These are phyloP conservation scores for Schizaphis graminum DNA, from an alignment of 2,888 invertebrate genomes.

Conservation along the genomic window DNA sequence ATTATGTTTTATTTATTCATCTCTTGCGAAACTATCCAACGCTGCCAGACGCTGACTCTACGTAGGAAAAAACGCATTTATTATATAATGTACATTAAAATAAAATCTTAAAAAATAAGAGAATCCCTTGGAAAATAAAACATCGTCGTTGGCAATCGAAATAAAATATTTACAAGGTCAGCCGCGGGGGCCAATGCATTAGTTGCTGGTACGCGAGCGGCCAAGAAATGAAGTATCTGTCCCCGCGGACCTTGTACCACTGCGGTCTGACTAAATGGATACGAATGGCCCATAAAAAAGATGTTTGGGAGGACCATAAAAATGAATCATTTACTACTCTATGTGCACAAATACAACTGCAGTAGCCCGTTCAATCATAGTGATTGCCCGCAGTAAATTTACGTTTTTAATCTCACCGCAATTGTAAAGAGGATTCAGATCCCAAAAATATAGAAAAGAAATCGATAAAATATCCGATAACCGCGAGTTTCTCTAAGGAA, in stretches of 20 bases:
- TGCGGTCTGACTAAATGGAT: constrained; percentile 65
- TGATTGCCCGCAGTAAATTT: constrained; percentile 62
- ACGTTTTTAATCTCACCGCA: constrained; percentile 55
- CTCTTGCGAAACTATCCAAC: background rate
- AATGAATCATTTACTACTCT: constrained; percentile 65
- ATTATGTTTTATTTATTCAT: background rate
- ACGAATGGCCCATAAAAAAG: constrained; percentile 66
- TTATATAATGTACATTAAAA: constrained; percentile 26
- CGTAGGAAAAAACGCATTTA: background rate
- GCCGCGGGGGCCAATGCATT: constrained; percentile 56
- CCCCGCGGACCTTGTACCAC: constrained; percentile 63
- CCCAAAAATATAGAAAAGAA: background rate
- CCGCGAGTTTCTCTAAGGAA: background rate
- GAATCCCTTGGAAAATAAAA: constrained; percentile 50
- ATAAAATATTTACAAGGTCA: constrained; percentile 65
- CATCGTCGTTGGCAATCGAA: constrained; percentile 54
- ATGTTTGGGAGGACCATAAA: constrained; percentile 63
- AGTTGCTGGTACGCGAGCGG: constrained; percentile 38
- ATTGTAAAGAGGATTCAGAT: background rate
- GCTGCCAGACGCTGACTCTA: background rate
- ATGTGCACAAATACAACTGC: constrained; percentile 33
- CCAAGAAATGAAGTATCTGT: constrained; percentile 66
- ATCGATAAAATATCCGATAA: background rate
- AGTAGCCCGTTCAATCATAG: constrained; percentile 62
- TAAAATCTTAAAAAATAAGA: constrained; percentile 36